Base-by-base conservation (phyloP, 2,888 invertebrate species). In the Luffia ferchaultella region DNA sequence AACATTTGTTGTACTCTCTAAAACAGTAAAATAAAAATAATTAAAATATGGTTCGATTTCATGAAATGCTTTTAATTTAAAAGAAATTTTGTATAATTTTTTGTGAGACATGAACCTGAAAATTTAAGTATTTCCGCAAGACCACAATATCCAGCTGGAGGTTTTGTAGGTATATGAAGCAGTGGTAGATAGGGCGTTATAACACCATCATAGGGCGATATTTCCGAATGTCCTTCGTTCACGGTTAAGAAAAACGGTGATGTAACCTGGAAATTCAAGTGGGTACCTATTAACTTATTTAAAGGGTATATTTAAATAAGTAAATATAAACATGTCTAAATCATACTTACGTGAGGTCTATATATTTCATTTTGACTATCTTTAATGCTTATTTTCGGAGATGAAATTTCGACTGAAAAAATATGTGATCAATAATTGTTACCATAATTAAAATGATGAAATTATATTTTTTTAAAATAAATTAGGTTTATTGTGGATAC, bases 161-260 rank as follows among this genome's bases (percentile, higher is more conserved):
- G 87, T 68, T 91, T 93, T 0, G 91, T 89, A 0, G 93, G 89
- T 41, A 88, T 69, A 52, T 85, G 85, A 2, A 90, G 68, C 1
- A 93, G 76, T 17, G 78, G 73, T 49, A 83, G 65, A 57, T 87
- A 87, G 42, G 67, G 62, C 48, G 73, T 72, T 30, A 85, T 71
- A 16, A 87, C 85, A 17, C 85, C 87, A 40, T 73, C 70, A 63
- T 91, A 89, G 45, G 73, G 77, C 43, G 85, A 76, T 16, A 93
- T 79, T 45, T 88, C 83, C 0, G 91, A 89, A 20, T 73, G 66
- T 1, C 89, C 89, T 64, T 91, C 91, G 61, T 88, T 90, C 18
- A 93, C 61, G 1, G 86, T 84, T 47, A 93, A 64, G 46, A 82
- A 85, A 62, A 87, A 91, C 0, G 89, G 87, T 12, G 91, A 88